phyloP scores from a whole-genome alignment of 2,113 vertebrate species.

The Onychorhynchus coronatus region DNA sequence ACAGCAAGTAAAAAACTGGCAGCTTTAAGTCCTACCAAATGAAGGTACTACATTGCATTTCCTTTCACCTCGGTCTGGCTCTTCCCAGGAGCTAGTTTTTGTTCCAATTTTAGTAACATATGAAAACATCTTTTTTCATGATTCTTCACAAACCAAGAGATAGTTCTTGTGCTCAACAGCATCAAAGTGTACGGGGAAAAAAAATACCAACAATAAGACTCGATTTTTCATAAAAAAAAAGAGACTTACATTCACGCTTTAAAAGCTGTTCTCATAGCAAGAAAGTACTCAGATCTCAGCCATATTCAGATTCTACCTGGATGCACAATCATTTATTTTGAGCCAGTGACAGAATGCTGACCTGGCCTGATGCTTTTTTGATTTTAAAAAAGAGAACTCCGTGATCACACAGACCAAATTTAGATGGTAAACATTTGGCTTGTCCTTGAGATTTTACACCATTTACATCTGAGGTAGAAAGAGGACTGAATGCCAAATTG shows the following conservation, averaged over 20 bases:
- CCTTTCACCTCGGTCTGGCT: not conserved
- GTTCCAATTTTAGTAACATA: not conserved
- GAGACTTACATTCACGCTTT: not conserved
- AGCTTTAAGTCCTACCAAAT: not conserved
- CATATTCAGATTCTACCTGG: not conserved
- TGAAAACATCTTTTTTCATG: not conserved
- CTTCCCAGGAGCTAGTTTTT: not conserved
- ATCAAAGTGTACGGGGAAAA: not conserved
- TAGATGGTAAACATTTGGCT: not conserved
- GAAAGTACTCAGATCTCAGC: not conserved
- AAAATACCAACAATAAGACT: not conserved
- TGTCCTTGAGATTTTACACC: not conserved
- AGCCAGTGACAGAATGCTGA: not conserved
- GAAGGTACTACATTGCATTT: not conserved
- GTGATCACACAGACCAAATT: not conserved
- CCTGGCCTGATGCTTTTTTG: not conserved
- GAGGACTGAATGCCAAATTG: not conserved
- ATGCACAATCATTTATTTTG: not conserved
- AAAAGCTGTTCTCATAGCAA: not conserved
- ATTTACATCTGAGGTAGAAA: not conserved
- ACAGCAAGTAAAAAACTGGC: not conserved
- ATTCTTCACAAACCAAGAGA: not conserved
- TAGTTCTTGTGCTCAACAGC: not conserved
- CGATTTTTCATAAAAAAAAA: not conserved
- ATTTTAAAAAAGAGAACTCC: not conserved